These are phyloP conservation scores for Clarias pachynema DNA, from an alignment of 2,797 vertebrate genomes.

Conservation along the genomic window DNA sequence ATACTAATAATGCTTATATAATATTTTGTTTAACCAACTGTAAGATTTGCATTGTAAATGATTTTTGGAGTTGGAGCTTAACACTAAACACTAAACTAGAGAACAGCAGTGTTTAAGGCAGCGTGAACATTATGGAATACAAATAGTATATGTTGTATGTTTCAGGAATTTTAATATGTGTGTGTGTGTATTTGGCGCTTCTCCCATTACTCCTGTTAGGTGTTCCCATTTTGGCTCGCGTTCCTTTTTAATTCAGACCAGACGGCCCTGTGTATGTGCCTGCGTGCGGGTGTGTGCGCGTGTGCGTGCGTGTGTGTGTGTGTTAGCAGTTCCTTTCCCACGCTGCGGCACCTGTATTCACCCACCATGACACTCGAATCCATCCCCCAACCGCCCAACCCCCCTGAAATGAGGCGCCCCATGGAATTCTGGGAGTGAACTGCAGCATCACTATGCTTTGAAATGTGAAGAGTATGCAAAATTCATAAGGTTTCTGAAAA, in stretches of 20 bases:
- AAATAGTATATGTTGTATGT: neutral
- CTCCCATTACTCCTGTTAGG: conserved; percentile 67
- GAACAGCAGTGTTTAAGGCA: neutral
- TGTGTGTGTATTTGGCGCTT: conserved; percentile 40
- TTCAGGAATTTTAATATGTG: neutral
- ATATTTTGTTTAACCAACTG: neutral
- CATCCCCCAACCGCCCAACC: neutral
- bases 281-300: conserved; percentile 70
- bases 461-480: neutral
- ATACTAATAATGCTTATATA: neutral
- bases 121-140: neutral
- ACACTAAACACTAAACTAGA: neutral
- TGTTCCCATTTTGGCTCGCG: conserved; percentile 67
- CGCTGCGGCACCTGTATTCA: conserved; percentile 44
- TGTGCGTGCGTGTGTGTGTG: conserved; percentile 62
- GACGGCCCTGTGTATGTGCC: conserved; percentile 62
- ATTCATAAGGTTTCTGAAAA: neutral
- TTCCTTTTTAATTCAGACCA: conserved; percentile 65
- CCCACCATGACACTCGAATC: conserved; percentile 33
- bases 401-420: conserved; percentile 15
- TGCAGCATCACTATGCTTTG: conserved; percentile 11
- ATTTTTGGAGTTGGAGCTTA: neutral
- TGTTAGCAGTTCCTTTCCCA: conserved; percentile 51
- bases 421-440: conserved; percentile 28
- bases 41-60: neutral